These are phyloP conservation scores for Clunio marinus DNA, from an alignment of 2,888 invertebrate genomes.

Conservation along the genomic window DNA sequence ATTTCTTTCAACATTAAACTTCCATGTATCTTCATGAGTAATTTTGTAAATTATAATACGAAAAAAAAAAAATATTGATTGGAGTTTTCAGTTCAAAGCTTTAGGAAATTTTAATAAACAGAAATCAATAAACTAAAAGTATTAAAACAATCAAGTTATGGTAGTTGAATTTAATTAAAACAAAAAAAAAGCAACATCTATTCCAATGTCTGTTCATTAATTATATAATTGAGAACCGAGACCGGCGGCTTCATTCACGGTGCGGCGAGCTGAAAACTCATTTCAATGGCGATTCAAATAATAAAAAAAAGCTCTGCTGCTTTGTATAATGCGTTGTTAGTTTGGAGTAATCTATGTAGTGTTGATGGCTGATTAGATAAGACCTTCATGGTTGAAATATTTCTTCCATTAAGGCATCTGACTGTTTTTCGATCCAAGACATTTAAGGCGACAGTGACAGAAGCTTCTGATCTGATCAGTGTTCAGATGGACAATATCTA, in stretches of 20 bases:
- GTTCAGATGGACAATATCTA: constrained; percentile 18
- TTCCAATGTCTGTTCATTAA: constrained; percentile 37
- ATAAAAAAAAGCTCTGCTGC: too few relatives aligned
- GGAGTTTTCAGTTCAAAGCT: too few relatives aligned
- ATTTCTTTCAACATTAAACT: too few relatives aligned
- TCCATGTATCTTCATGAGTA: too few relatives aligned
- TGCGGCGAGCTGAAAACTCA: constrained; percentile 37
- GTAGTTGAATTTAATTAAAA: neutral
- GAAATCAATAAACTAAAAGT: neutral
- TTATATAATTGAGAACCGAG: constrained; percentile 39
- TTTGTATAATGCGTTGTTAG: too few relatives aligned
- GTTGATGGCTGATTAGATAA: constrained; percentile 39
- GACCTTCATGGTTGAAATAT: constrained; percentile 33
- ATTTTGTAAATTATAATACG: too few relatives aligned
- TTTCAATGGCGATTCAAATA: constrained; percentile 35
- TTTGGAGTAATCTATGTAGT: neutral
- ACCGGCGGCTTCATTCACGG: constrained; percentile 14
- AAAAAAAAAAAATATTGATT: too few relatives aligned
- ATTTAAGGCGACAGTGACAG: constrained; percentile 22
- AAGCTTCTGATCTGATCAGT: constrained; percentile 25
- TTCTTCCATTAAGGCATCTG: neutral
- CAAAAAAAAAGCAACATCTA: neutral
- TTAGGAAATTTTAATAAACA: too few relatives aligned
- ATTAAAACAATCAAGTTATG: neutral
- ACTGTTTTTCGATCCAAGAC: too few relatives aligned